phyloP scores from a whole-genome alignment of 1,140 invertebrate species.

The Drosophila obscura region DNA sequence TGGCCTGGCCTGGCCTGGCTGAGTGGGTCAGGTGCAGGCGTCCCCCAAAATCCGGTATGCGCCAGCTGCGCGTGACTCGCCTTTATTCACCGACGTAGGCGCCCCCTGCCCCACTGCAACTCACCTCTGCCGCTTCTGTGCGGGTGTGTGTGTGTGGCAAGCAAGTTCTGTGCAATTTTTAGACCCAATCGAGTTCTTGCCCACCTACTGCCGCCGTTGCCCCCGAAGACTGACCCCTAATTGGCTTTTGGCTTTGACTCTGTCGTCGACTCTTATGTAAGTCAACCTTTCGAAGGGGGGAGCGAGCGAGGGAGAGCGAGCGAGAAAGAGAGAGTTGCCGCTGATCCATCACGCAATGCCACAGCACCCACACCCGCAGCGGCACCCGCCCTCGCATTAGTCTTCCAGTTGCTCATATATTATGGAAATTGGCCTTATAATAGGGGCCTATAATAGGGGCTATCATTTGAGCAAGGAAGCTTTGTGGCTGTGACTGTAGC shows the following conservation, averaged over 20 bases:
- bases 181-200: constrained; percentile 20
- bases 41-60: constrained; percentile 23
- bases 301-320: too few relatives aligned
- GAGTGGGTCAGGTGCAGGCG: constrained; percentile 75
- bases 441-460: constrained; percentile 1
- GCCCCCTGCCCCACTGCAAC: constrained; percentile 22
- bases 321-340: background rate
- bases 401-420: constrained; percentile 4
- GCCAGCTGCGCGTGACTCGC: constrained; percentile 66
- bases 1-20: constrained; percentile 3
- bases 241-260: constrained; percentile 55
- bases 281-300: constrained; percentile 10
- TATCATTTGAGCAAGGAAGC: constrained; percentile 28
- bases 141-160: background rate
- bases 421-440: constrained; percentile 44
- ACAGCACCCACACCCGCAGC: background rate
- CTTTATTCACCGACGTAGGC: background rate
- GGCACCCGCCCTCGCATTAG: background rate
- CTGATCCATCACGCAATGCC: constrained; percentile 27
- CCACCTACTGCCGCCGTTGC: background rate
- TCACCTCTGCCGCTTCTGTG: constrained; percentile 3
- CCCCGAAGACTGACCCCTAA: constrained; percentile 51
- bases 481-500: background rate
- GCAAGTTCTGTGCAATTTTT: constrained; percentile 39
- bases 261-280: constrained; percentile 36